phyloP scores from a whole-genome alignment of 2,888 invertebrate species.

The Melolontha melolontha region DNA sequence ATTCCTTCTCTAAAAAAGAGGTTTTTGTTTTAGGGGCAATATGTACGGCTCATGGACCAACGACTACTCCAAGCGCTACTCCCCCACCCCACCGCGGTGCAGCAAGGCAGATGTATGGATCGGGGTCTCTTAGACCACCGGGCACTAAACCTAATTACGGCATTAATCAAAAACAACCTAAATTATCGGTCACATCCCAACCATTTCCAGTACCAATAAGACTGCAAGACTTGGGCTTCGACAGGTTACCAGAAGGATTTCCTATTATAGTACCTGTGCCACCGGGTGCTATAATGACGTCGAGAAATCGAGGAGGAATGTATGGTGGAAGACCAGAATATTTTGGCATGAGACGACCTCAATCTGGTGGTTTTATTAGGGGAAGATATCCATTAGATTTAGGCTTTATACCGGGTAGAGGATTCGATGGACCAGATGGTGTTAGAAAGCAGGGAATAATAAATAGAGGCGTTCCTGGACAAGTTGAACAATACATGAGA shows the following conservation, averaged over 20 bases:
- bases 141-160: slow-evolving; percentile 64
- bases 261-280: slow-evolving; percentile 46
- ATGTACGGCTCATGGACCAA: slow-evolving; percentile 37
- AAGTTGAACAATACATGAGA: slow-evolving; percentile 51
- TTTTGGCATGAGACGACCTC: slow-evolving; percentile 46
- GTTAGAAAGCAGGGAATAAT: slow-evolving; percentile 43
- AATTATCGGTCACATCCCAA: slow-evolving; percentile 30
- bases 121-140: slow-evolving; percentile 68
- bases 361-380: slow-evolving; percentile 34
- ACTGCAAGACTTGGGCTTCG: slow-evolving; percentile 42
- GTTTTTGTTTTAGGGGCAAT: slow-evolving; percentile 15
- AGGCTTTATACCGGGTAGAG: slow-evolving; percentile 55
- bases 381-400: slow-evolving; percentile 57
- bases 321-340: slow-evolving; percentile 61
- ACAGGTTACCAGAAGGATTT: slow-evolving; percentile 50
- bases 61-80: slow-evolving; percentile 48
- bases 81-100: slow-evolving; percentile 66
- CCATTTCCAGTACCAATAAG: slow-evolving; percentile 39
- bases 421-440: slow-evolving; percentile 48
- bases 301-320: slow-evolving; percentile 51
- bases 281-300: slow-evolving; percentile 41
- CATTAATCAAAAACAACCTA: slow-evolving; percentile 16
- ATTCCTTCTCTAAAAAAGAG: no score
- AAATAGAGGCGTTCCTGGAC: slow-evolving; percentile 10
- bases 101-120: slow-evolving; percentile 70